Base-by-base conservation (phyloP, 2,888 invertebrate genomes). In the Tipula unca region DNA sequence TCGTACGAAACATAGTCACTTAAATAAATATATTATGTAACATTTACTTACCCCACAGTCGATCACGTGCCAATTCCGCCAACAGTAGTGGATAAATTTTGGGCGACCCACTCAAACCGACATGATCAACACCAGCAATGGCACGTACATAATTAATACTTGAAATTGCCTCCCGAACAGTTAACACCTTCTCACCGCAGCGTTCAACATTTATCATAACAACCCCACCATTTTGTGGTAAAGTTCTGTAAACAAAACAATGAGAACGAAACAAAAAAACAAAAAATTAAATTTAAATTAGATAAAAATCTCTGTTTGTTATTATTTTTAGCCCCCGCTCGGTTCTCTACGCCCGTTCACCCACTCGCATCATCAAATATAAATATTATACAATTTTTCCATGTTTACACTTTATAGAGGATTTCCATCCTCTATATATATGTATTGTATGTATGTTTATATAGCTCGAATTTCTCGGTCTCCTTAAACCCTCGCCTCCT, bases 131-230 rank as follows among this genome's bases (percentile, higher is more conserved):
- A 10, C 94, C 94, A 84, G 94, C 93, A 85, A 93, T 92, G 87
- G 92, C 92, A 85, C 94, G 91, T 87, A 94, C 93, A 89, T 94
- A 93, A 89, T 94, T 94, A 87, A 94, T 94, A 88, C 94, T 94
- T 87, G 92, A 93, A 87, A 90, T 89, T 36, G 91, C 90, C 86
- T 91, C 91, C 0, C 90, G 89, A 0, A 91, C 90, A 39, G 89
- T 89, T 35, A 91, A 87, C 20, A 88, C 87, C 0, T 90, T 90
- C 17, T 91, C 91, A 1, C 90, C 91, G 69, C 91, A 91, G 29
- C 90, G 90, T 89, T 93, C 93, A 89, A 94, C 92, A 89, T 93
- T 94, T 29, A 94, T 92, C 92, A 94, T 93, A 17, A 94, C 92
- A 1, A 94, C 91, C 20, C 94, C 94, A 82, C 93, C 92, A 88